Evolutionary conservation across 64 coral and sea anemone species (phyloP).

Genomic region (Montipora sp.): DNA sequence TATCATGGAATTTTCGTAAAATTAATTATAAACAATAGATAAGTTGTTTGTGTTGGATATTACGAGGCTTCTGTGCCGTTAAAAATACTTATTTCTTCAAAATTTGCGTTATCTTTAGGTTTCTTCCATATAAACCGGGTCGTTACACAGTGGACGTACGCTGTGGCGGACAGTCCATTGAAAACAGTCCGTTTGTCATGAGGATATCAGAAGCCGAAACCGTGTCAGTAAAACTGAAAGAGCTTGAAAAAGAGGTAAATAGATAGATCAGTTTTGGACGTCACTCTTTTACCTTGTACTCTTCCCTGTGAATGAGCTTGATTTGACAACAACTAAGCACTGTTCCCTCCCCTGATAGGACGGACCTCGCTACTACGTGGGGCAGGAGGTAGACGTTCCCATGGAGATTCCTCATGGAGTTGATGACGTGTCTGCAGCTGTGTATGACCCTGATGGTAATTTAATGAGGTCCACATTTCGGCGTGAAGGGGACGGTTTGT

Average conservation of each 20-base stretch:
- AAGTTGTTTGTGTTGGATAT: too few relatives aligned
- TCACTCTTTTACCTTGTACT: background rate
- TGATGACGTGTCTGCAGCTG: constrained; percentile 74
- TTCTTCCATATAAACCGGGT: constrained; percentile 63
- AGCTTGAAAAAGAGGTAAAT: constrained; percentile 75
- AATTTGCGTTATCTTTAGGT: background rate
- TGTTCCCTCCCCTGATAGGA: constrained; percentile 20
- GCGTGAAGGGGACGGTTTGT: constrained; percentile 70
- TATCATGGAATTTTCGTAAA: too few relatives aligned
- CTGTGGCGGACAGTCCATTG: constrained; percentile 72
- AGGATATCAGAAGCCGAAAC: constrained; percentile 62
- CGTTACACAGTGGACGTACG: constrained; percentile 85
- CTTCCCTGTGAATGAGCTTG: too few relatives aligned
- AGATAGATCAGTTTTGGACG: background rate
- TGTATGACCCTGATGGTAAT: constrained; percentile 77
- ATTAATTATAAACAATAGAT: too few relatives aligned
- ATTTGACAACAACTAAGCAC: too few relatives aligned
- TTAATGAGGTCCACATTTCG: constrained; percentile 69
- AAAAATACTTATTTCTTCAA: too few relatives aligned
- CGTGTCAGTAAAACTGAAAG: constrained; percentile 78
- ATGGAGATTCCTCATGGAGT: constrained; percentile 87
- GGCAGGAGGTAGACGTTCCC: constrained; percentile 78
- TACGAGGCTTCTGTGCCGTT: too few relatives aligned
- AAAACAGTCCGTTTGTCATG: constrained; percentile 89
- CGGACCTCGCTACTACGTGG: constrained; percentile 53